Conservation (phyloP, 2,797 vertebrate species). For the Fundulus diaphanus region DNA sequence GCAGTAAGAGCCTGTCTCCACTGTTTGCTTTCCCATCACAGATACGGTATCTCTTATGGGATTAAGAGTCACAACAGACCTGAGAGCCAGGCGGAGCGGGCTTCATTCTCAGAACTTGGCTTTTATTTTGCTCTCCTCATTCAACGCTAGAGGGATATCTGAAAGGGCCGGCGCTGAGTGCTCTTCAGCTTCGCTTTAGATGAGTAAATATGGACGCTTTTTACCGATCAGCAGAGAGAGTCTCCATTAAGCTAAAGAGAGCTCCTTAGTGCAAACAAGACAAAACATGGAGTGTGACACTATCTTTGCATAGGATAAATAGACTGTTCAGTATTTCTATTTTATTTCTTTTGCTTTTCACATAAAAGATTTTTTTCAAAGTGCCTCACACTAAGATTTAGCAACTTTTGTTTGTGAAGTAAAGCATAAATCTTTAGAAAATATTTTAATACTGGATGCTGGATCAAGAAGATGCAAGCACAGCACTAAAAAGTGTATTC, state of each 20-base stretch:
- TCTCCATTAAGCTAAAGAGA: conserved; percentile 47
- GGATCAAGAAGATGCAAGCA: not conserved
- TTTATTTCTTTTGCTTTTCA: not conserved
- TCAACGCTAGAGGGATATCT: conserved; percentile 61
- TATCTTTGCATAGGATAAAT: not conserved
- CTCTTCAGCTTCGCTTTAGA: conserved; percentile 42
- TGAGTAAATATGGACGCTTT: conserved; percentile 62
- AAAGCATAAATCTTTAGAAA: not conserved
- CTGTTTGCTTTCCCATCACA: conserved; percentile 76
- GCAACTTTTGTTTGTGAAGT: not conserved
- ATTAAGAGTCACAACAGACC: conserved; percentile 77
- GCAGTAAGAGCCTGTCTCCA: conserved; percentile 50
- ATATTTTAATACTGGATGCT: not conserved
- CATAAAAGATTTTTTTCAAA: not conserved
- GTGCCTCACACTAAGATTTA: too few relatives aligned
- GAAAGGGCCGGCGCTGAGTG: conserved; percentile 50
- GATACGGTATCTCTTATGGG: conserved; percentile 70
- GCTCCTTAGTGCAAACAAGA: conserved; percentile 14
- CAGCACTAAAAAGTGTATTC: not conserved
- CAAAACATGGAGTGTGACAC: not conserved
- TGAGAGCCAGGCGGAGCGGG: conserved; percentile 66
- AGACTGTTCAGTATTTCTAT: too few relatives aligned
- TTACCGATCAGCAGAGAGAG: conserved; percentile 44
- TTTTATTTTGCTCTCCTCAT: conserved; percentile 63
- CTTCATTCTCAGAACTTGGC: conserved; percentile 60